Evolutionary conservation across 2,797 vertebrate species (phyloP).

Genomic region (Sarcoramphus papa): DNA sequence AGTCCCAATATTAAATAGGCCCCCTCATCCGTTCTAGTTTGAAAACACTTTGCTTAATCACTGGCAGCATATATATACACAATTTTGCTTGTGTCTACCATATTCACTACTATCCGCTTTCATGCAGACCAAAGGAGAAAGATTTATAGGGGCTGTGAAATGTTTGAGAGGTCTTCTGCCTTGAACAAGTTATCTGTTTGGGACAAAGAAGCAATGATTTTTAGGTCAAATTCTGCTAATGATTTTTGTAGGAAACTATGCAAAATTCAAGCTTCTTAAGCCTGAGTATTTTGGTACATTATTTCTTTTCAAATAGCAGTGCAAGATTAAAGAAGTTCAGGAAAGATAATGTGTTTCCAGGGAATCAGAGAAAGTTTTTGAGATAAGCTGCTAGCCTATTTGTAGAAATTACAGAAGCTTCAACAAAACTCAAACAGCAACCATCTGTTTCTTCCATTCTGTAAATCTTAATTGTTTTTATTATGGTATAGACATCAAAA

Average conservation of each 20-base stretch:
- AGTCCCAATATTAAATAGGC: neutral
- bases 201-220: neutral
- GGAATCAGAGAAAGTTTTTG: neutral
- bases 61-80: neutral
- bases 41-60: constrained; percentile 26
- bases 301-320: neutral
- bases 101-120: neutral
- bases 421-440: neutral
- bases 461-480: neutral
- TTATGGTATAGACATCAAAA: neutral
- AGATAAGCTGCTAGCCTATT: neutral
- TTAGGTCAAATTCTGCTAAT: neutral
- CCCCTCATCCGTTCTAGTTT: neutral
- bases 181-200: neutral
- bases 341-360: neutral
- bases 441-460: neutral
- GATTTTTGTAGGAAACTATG: neutral
- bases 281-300: neutral
- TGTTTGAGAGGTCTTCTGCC: neutral
- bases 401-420: neutral
- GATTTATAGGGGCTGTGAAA: neutral
- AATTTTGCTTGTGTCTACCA: neutral
- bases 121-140: neutral
- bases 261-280: neutral
- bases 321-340: neutral